phyloP scores from a whole-genome alignment of 2,113 vertebrate species.

The Sitta europaea region DNA sequence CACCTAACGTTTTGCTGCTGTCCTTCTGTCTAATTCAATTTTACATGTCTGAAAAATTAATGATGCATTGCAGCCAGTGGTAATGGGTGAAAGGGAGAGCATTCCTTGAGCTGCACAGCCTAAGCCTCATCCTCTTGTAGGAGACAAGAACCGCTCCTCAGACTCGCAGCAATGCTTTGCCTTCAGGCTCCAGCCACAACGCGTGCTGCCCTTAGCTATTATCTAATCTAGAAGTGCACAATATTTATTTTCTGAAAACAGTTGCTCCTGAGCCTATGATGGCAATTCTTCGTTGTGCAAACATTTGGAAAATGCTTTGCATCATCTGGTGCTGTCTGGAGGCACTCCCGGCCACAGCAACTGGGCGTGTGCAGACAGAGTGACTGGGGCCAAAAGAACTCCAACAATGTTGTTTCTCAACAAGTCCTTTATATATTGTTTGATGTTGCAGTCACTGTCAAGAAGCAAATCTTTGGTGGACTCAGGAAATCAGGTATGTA shows the following conservation, averaged over 20 bases:
- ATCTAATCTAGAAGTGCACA: background rate
- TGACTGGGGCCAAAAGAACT: background rate
- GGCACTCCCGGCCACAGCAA: background rate
- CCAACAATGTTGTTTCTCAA: background rate
- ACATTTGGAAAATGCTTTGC: constrained; percentile 18
- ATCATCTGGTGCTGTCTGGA: background rate
- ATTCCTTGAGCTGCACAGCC: background rate
- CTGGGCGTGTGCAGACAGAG: background rate
- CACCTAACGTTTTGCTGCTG: background rate
- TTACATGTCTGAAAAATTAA: background rate
- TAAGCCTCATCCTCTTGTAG: background rate
- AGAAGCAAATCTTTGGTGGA: background rate
- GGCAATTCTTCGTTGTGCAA: background rate
- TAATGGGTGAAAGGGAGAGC: background rate
- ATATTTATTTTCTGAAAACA: constrained; percentile 8
- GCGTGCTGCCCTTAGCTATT: background rate
- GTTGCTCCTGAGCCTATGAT: background rate
- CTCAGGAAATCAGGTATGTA: background rate
- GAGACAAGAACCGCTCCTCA: background rate
- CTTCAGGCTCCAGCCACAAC: background rate
- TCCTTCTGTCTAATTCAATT: background rate
- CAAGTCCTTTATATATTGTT: background rate
- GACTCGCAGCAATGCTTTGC: background rate
- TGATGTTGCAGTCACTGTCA: background rate
- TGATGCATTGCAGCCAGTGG: background rate